Conservation (phyloP, 1,140 invertebrate genomes). For the Meloidogyne floridensis region DNA sequence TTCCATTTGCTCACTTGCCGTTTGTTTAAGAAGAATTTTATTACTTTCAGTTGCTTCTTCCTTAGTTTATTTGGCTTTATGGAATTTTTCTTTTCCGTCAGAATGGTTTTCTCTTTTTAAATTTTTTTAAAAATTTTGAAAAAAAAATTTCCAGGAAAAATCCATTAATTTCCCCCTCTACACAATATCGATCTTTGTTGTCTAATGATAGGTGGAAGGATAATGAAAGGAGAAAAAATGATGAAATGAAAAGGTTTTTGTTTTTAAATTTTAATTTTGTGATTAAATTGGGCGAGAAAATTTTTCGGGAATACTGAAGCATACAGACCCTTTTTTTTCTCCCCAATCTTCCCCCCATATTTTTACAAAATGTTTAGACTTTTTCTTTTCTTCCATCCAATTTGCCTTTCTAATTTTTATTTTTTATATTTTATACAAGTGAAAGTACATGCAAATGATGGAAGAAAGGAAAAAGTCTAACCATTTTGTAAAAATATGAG, state of each 20-base stretch:
- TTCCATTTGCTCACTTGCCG: slow-evolving; percentile 31
- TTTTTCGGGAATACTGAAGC: no score
- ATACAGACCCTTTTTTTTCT: no score
- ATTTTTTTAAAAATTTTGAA: background rate
- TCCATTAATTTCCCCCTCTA: slow-evolving; percentile 8
- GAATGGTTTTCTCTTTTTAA: slow-evolving; percentile 20
- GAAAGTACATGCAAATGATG: no score
- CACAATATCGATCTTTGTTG: background rate
- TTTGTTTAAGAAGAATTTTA: slow-evolving; percentile 34
- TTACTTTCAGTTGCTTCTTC: slow-evolving; percentile 24
- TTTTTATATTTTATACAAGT: no score
- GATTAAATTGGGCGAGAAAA: no score
- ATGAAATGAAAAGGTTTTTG: background rate
- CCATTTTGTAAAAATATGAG: no score
- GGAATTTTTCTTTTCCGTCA: slow-evolving; percentile 27
- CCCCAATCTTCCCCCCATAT: no score
- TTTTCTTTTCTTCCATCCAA: no score
- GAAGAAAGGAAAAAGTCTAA: no score
- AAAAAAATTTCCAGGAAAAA: background rate
- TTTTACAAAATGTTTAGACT: no score
- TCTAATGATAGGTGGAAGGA: background rate
- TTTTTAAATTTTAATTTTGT: background rate
- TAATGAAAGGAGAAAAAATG: background rate
- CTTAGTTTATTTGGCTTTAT: slow-evolving; percentile 32
- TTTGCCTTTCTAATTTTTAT: no score